Conservation (phyloP, 1,140 invertebrate species). For the Sitobion miscanthi region DNA sequence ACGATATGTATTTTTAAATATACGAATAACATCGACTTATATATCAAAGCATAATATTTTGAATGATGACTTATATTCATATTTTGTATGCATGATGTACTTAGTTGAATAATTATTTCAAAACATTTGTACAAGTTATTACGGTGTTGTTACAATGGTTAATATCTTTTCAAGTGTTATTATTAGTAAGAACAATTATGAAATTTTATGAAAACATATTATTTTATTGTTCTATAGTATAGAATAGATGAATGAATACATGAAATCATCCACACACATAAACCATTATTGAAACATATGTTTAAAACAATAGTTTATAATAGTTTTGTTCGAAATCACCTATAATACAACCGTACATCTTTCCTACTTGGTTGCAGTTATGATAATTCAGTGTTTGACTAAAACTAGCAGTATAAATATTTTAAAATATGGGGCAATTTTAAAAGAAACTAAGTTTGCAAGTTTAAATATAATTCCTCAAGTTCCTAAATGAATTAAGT, state of each 20-base stretch:
- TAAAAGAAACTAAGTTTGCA: too few relatives aligned
- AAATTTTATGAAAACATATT: neutral
- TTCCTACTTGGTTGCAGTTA: neutral
- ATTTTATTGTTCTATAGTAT: neutral
- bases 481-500: too few relatives aligned
- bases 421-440: neutral
- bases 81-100: neutral
- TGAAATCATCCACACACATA: neutral
- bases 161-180: neutral
- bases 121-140: neutral
- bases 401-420: neutral
- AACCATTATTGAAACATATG: neutral
- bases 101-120: neutral
- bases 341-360: neutral
- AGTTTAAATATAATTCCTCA: too few relatives aligned
- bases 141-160: neutral
- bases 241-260: neutral
- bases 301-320: neutral
- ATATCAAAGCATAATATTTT: neutral
- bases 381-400: neutral
- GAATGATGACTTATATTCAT: neutral
- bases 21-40: neutral
- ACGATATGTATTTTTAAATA: neutral
- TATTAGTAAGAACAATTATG: neutral
- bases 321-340: neutral